Conservation (phyloP, 1,140 invertebrate genomes). For the Uloborus diversus region DNA sequence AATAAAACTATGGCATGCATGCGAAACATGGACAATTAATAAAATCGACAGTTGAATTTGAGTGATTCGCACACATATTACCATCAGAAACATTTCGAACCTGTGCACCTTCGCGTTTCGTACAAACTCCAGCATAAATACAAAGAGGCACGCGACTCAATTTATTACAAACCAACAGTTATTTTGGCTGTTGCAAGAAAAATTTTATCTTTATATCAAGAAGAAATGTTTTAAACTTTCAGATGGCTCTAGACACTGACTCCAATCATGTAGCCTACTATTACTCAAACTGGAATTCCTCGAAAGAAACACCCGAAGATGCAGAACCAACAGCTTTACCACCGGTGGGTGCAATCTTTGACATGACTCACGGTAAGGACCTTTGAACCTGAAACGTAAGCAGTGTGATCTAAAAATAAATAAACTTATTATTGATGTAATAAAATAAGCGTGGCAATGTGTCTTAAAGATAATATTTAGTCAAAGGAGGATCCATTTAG, state of each 20-base stretch:
- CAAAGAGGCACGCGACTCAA: too few species aligned
- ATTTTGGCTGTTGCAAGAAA: too few species aligned
- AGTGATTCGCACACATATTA: too few species aligned
- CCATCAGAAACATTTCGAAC: too few species aligned
- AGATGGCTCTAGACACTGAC: slow-evolving; percentile 10
- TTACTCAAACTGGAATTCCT: slow-evolving; percentile 10
- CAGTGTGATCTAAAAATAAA: not conserved
- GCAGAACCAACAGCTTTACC: not conserved
- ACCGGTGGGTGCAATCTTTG: not conserved
- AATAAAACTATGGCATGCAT: too few species aligned
- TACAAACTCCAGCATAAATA: too few species aligned
- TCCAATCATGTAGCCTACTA: not conserved
- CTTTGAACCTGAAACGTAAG: not conserved
- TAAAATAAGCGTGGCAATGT: not conserved
- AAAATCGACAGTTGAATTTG: too few species aligned
- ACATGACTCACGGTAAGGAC: slow-evolving; percentile 15
- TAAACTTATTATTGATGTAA: not conserved
- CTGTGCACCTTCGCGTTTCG: too few species aligned
- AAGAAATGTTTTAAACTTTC: not conserved
- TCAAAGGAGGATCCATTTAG: too few species aligned
- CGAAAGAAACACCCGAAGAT: not conserved
- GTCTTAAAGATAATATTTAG: not conserved
- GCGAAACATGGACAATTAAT: too few species aligned
- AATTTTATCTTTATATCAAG: too few species aligned
- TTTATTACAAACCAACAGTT: too few species aligned